phyloP scores from a whole-genome alignment of 2,888 invertebrate genomes.

The Agrotis exclamationis region DNA sequence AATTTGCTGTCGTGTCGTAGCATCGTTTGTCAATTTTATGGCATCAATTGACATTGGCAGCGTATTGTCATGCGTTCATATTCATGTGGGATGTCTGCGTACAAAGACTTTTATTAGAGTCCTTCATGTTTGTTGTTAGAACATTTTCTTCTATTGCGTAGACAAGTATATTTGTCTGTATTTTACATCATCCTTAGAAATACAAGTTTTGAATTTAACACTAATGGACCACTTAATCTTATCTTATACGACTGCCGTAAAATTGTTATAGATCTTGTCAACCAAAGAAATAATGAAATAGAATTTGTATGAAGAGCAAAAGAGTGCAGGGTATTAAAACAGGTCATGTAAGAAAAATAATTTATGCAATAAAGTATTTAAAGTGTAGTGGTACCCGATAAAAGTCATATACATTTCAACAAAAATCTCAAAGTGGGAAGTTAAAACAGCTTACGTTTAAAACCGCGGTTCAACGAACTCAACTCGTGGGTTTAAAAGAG shows the following conservation, averaged over 20 bases:
- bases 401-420: slow-evolving; percentile 31
- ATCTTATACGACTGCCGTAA: background rate
- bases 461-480: slow-evolving; percentile 38
- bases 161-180: background rate
- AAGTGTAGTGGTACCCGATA: background rate
- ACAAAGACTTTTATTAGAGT: background rate
- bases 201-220: background rate
- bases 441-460: slow-evolving; percentile 28
- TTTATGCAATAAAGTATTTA: background rate
- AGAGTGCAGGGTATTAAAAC: background rate
- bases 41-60: slow-evolving; percentile 55
- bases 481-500: slow-evolving; percentile 3
- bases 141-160: background rate
- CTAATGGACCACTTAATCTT: background rate
- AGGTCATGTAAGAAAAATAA: background rate
- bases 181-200: background rate
- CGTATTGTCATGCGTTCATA: slow-evolving; percentile 20
- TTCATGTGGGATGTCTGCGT: slow-evolving; percentile 8
- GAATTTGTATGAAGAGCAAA: background rate
- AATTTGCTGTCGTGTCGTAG: slow-evolving; percentile 27
- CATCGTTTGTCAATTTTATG: slow-evolving; percentile 40
- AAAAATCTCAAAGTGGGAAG: slow-evolving; percentile 24
- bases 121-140: background rate
- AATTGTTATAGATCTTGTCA: background rate
- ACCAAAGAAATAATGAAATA: background rate